Evolutionary conservation across 2,888 invertebrate species (phyloP), one percentile per base, ranked within the genome.

Genomic region (Apomyelois bistriatella): DNA sequence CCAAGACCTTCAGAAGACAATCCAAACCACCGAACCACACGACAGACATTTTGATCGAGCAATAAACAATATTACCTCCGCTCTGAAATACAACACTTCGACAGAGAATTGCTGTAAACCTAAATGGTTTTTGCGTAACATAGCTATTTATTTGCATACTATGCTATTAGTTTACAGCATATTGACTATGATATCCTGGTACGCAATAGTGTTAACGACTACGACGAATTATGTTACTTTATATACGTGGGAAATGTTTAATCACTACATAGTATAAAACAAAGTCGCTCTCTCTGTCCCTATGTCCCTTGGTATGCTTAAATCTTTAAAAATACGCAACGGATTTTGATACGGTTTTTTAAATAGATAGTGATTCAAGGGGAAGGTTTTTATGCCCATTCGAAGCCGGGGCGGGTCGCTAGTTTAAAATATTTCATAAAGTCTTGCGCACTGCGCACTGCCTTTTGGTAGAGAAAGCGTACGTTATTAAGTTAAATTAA

Each of bases 101-200:
- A 12, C 42, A 16, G n/a, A n/a, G 12, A 43, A 41, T 12, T 6
- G 7, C 12, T 12, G 28, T 43, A 43, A 28, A 43, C 12, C 42
- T 28, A 28, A 43, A 22, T 28, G 42, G 28, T 7, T 5, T 43
- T 43, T 43, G 28, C 42, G 28, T 12, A 43, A 43, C 42, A 12
- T 28, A 43, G 32, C 32, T 32, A 15, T 43, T 43, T 43, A 43
- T 43, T 43, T 43, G 42, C 12, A 28, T 22, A 43, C 28, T 28
- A 3, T 10, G 12, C 28, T 12, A 43, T 43, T 28, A 13, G 17
- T 17, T 43, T 28, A n/a, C 28, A 30, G 7, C 10, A 10, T 41
- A 41, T n/a, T 41, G 22, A 4, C 28, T 43, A 28, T 43, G 28
- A 43, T 43, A 43, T 43, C 42, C 42, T 43, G 42, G 42, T 43